Evolutionary conservation across 2,888 invertebrate species (phyloP).

Genomic region (Rapana venosa): DNA sequence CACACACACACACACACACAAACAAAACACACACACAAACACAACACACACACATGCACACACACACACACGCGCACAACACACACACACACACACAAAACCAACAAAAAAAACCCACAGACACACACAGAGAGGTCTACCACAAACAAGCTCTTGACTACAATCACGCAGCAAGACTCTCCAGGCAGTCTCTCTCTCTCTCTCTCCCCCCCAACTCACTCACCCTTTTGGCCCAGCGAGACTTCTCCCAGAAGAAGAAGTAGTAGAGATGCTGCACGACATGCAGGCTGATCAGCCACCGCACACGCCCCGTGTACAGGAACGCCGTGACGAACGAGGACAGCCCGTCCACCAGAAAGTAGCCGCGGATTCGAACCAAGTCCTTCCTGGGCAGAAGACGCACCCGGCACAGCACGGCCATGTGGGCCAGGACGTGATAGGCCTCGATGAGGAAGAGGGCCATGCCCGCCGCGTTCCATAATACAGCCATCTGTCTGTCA

Average conservation of each 20-base stretch:
- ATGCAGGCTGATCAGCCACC: constrained; percentile 68
- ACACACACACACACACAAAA: neutral
- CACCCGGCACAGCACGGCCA: constrained; percentile 61
- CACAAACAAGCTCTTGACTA: neutral
- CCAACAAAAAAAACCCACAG: neutral
- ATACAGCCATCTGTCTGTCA: neutral
- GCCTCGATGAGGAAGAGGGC: constrained; percentile 63
- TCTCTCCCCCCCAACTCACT: neutral
- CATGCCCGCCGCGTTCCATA: constrained; percentile 45
- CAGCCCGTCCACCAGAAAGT: constrained; percentile 69
- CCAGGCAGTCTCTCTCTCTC: neutral
- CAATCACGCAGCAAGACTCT: neutral
- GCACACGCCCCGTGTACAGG: constrained; percentile 62
- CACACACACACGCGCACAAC: neutral
- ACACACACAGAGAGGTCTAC: neutral
- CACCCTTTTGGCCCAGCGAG: constrained; percentile 67
- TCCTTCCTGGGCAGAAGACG: constrained; percentile 71
- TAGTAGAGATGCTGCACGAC: constrained; percentile 69
- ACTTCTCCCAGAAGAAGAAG: constrained; percentile 70
- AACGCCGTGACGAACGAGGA: constrained; percentile 66
- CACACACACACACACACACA: too few species aligned
- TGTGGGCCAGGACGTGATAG: constrained; percentile 69
- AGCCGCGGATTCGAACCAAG: constrained; percentile 66
- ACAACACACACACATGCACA: neutral
- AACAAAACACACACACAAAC: neutral